These are phyloP conservation scores for Bubo scandiacus DNA, from an alignment of 2,113 vertebrate species.

Conservation along the genomic window DNA sequence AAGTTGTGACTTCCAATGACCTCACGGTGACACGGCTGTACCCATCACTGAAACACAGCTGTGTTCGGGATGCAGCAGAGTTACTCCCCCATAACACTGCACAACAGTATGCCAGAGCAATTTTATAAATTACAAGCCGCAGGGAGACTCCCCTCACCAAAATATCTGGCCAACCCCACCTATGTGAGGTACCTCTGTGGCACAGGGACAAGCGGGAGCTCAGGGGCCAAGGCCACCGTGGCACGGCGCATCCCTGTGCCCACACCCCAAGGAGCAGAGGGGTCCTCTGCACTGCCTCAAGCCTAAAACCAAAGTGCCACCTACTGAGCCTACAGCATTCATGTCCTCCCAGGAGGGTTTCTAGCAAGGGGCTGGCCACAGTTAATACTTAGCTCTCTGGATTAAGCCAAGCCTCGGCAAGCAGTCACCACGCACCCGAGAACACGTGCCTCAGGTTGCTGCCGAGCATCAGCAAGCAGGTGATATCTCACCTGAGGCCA, in stretches of 20 bases:
- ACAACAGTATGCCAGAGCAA: neutral
- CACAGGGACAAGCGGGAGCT: accelerated
- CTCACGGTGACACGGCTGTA: accelerated
- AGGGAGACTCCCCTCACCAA: neutral
- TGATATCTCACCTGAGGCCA: neutral
- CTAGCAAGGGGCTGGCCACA: neutral
- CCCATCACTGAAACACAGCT: neutral
- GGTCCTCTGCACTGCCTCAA: neutral
- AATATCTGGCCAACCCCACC: neutral
- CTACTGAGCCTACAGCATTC: neutral
- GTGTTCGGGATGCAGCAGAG: accelerated
- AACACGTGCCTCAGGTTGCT: accelerated
- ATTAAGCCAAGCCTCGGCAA: neutral
- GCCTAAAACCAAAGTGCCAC: neutral
- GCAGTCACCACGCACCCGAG: accelerated
- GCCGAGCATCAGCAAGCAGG: neutral
- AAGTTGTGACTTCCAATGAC: neutral
- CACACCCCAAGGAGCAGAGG: neutral
- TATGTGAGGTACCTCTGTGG: accelerated
- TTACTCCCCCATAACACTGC: accelerated
- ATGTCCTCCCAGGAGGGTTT: neutral
- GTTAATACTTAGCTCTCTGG: neutral
- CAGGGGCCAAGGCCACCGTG: accelerated
- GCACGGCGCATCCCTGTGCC: accelerated
- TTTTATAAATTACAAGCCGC: neutral